phyloP scores from a whole-genome alignment of 2,888 invertebrate species.

The Punctoribates punctum region DNA sequence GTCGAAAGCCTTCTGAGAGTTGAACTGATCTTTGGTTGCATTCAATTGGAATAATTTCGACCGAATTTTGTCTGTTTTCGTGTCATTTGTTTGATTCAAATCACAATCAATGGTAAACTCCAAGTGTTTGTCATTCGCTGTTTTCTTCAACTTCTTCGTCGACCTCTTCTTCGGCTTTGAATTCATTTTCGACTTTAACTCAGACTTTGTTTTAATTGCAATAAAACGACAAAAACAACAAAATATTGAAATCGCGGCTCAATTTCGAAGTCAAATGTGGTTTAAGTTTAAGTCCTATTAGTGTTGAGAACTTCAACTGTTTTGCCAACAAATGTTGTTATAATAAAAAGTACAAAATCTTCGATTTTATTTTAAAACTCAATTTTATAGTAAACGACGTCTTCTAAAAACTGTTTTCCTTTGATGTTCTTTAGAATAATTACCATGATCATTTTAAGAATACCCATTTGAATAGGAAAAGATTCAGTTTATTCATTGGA shows the following conservation, averaged over 20 bases:
- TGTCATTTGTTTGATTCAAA: background rate
- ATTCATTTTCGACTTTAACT: background rate
- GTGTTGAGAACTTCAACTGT: too few relatives aligned
- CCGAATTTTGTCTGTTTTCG: conserved; percentile 1
- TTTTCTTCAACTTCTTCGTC: background rate
- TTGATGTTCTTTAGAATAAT: too few relatives aligned
- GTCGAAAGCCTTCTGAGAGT: background rate
- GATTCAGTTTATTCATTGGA: too few relatives aligned
- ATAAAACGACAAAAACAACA: background rate
- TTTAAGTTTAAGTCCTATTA: too few relatives aligned
- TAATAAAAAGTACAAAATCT: too few relatives aligned
- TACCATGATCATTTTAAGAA: too few relatives aligned
- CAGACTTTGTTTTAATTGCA: background rate
- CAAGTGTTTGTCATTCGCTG: background rate
- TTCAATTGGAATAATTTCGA: background rate
- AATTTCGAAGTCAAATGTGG: too few relatives aligned
- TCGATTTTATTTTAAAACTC: too few relatives aligned
- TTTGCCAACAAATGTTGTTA: too few relatives aligned
- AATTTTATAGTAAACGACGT: too few relatives aligned
- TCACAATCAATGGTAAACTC: background rate
- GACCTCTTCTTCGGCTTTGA: background rate
- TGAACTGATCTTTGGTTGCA: background rate
- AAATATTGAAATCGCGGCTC: background rate
- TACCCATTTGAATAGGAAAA: too few relatives aligned
- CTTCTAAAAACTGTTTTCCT: too few relatives aligned